phyloP scores from a whole-genome alignment of 2,113 vertebrate species.

The Labeo rohita region DNA sequence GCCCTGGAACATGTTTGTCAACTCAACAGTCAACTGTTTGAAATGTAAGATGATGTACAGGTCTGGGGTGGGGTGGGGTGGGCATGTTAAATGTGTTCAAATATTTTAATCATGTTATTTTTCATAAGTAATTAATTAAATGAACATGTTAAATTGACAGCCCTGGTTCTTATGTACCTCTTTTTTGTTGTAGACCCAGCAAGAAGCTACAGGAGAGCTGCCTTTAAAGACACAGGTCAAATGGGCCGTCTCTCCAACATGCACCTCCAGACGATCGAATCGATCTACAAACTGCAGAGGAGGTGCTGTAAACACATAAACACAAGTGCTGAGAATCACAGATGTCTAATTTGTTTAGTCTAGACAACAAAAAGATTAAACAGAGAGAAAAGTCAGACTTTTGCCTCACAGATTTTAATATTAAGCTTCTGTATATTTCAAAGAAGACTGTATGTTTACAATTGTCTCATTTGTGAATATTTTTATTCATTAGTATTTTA shows the following conservation, averaged over 20 bases:
- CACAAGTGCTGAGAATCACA: not conserved
- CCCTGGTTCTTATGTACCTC: slow-evolving; percentile 63
- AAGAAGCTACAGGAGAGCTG: slow-evolving; percentile 72
- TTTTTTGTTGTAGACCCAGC: slow-evolving; percentile 78
- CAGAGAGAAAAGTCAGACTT: not conserved
- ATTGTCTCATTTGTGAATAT: too few species aligned
- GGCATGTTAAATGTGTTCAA: too few species aligned
- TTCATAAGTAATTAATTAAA: too few species aligned
- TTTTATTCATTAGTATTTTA: not conserved
- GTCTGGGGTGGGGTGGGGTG: too few species aligned
- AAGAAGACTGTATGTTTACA: not conserved
- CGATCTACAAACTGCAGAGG: slow-evolving; percentile 67
- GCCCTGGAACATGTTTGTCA: too few species aligned
- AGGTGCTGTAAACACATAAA: slow-evolving; percentile 59
- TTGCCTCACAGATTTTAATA: not conserved
- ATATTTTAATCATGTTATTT: too few species aligned
- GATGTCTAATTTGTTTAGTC: not conserved
- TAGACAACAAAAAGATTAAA: not conserved
- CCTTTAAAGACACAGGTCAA: slow-evolving; percentile 71
- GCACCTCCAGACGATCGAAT: slow-evolving; percentile 67
- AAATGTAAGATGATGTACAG: too few species aligned
- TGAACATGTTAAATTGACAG: too few species aligned
- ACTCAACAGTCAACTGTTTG: too few species aligned
- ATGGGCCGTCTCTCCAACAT: slow-evolving; percentile 64
- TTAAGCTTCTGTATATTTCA: not conserved